These are phyloP conservation scores for Leucosticte australis DNA, from an alignment of 2,113 vertebrate species.

Conservation along the genomic window DNA sequence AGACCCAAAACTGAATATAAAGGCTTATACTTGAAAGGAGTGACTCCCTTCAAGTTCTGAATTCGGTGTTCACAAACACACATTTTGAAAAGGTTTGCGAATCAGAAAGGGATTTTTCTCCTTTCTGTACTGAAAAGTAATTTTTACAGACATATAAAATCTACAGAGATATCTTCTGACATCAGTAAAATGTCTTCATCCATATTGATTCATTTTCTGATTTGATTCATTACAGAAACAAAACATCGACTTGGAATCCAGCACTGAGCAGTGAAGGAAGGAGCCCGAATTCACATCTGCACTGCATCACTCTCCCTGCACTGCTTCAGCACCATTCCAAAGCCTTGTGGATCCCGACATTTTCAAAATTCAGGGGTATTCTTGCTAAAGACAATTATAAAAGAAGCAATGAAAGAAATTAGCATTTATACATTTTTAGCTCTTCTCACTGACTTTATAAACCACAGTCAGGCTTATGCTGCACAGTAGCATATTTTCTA, in stretches of 20 bases:
- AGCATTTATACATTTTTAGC: conserved; percentile 51
- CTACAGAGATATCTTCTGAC: conserved; percentile 8
- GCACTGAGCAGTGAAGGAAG: not conserved
- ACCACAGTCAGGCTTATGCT: not conserved
- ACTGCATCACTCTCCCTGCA: conserved; percentile 6
- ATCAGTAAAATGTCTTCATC: conserved; percentile 34
- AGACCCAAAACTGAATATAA: not conserved
- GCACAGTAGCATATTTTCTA: not conserved
- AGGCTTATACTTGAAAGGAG: conserved; percentile 6
- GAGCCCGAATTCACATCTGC: conserved; percentile 38
- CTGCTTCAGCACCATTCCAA: not conserved
- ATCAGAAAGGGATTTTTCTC: not conserved
- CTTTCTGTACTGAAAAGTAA: conserved; percentile 6
- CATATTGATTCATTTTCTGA: conserved; percentile 30
- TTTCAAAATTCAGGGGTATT: conserved; percentile 9
- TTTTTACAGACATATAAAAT: conserved; percentile 10
- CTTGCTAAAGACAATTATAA: conserved; percentile 38
- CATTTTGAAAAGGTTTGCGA: not conserved
- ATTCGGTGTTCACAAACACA: not conserved
- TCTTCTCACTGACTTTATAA: conserved; percentile 48
- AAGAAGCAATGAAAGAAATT: conserved; percentile 41
- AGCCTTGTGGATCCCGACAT: not conserved
- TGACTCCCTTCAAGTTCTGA: not conserved
- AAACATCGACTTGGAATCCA: not conserved
- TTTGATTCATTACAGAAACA: conserved; percentile 36